Evolutionary conservation across 1,140 invertebrate genomes (phyloP), one percentile per base, ranked within the genome.

Genomic region (Littorina saxatilis): DNA sequence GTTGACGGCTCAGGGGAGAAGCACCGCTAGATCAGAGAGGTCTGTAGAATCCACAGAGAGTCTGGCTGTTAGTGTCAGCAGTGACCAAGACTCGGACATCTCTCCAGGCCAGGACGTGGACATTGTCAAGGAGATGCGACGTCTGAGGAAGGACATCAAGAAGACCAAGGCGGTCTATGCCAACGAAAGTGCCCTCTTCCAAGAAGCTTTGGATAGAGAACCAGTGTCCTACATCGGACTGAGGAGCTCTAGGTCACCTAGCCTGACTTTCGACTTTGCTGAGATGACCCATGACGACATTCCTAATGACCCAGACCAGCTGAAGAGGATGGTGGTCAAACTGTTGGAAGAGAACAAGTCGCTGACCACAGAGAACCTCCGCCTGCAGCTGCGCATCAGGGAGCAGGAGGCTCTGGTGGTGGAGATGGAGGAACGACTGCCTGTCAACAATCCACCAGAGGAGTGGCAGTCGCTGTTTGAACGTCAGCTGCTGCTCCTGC

Each of bases 161-260:
- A 87, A 90, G 76, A 90, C 88, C 29, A 90, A 89, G 80, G 86
- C 87, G 43, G 81, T 89, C 5, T 89, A 89, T 84, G 84, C 84
- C n/a, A 83, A 87, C 58, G 90, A 91, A 80, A 90, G 85, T 70
- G 81, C 85, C 29, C 80, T 90, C 20, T 70, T 91, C 20, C 83
- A 88, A 9, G 88, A 89, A 83, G 86, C 85, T 9, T 78, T 91
- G 23, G 87, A 87, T 39, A 85, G 83, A 43, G 87, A 90, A 32
- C 83, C 47, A 11, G n/a, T 76, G 0, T 76, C 74, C 13, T 58
- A 78, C 20, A 5, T 52, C 17, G 39, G 76, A 27, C 17, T 43
- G 20, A 63, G 76, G 37, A 43, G 17, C 55, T 43, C 76, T 2
- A 78, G 58, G n/a, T 63, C 35, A 15, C 76, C 76, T 39, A 63